Conservation (phyloP, 2,797 vertebrate species). For the Enoplosus armatus region DNA sequence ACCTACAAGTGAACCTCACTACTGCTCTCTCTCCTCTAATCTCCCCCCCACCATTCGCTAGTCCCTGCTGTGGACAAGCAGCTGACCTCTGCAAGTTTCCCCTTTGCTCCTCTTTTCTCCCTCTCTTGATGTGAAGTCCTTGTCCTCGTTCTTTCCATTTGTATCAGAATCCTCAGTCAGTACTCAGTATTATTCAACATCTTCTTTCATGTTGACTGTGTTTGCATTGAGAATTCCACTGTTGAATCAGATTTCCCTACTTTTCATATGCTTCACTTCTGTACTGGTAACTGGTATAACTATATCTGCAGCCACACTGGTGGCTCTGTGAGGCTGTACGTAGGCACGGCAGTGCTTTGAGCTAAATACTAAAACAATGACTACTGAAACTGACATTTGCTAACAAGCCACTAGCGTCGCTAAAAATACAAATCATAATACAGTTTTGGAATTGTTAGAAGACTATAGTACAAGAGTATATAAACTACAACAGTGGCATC, state of each 20-base stretch:
- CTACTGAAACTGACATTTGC: too few relatives aligned
- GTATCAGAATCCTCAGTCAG: not conserved
- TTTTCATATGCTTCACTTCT: not conserved
- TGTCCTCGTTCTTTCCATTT: not conserved
- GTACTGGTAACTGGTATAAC: too few relatives aligned
- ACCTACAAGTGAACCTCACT: constrained; percentile 56
- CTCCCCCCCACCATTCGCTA: constrained; percentile 5
- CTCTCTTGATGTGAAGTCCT: not conserved
- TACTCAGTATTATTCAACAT: not conserved
- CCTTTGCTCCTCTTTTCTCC: not conserved
- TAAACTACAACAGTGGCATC: too few relatives aligned
- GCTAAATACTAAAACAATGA: not conserved
- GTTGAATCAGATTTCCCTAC: not conserved
- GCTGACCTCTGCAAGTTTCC: constrained; percentile 53
- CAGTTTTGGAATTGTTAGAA: too few relatives aligned
- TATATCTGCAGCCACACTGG: too few relatives aligned
- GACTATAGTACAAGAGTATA: too few relatives aligned
- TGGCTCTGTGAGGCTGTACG: too few relatives aligned
- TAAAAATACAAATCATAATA: too few relatives aligned
- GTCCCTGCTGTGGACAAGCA: constrained; percentile 36
- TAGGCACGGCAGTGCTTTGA: too few relatives aligned
- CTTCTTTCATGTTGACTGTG: not conserved
- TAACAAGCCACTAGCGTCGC: too few relatives aligned
- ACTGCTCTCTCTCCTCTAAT: constrained; percentile 47
- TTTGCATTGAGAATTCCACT: not conserved